These are phyloP conservation scores for Teleogryllus occipitalis DNA, from an alignment of 1,140 invertebrate species.

Conservation along the genomic window DNA sequence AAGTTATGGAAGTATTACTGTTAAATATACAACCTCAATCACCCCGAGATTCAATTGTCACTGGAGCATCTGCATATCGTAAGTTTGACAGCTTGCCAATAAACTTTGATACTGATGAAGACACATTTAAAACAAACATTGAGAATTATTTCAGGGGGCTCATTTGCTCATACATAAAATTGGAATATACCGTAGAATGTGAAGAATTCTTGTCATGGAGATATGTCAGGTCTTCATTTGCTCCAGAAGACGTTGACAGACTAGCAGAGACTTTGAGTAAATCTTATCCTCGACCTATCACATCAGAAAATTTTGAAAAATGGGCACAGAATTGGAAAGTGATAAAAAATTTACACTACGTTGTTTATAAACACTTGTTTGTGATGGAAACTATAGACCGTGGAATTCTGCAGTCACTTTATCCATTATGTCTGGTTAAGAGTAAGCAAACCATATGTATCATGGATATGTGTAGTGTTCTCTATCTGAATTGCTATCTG, in stretches of 20 bases:
- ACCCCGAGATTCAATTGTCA: neutral
- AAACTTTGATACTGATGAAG: neutral
- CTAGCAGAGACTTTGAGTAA: neutral
- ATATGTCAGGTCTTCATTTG: neutral
- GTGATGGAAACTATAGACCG: neutral
- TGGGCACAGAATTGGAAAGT: neutral
- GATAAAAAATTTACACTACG: neutral
- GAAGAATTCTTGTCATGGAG: neutral
- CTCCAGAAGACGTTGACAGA: neutral
- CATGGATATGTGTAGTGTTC: neutral
- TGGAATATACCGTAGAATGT: neutral
- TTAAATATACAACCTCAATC: neutral
- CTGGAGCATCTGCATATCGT: neutral
- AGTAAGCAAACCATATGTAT: neutral
- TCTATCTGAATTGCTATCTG: neutral
- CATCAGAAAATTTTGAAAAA: neutral
- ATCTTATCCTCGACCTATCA: neutral
- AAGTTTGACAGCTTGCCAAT: neutral
- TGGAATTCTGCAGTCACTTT: neutral
- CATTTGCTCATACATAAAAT: neutral
- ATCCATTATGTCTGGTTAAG: neutral
- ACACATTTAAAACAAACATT: neutral
- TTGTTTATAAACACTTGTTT: neutral
- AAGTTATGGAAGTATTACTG: neutral
- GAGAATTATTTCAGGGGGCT: neutral